phyloP scores from a whole-genome alignment of 2,888 invertebrate species.

The Rhamphomyia laevipes region DNA sequence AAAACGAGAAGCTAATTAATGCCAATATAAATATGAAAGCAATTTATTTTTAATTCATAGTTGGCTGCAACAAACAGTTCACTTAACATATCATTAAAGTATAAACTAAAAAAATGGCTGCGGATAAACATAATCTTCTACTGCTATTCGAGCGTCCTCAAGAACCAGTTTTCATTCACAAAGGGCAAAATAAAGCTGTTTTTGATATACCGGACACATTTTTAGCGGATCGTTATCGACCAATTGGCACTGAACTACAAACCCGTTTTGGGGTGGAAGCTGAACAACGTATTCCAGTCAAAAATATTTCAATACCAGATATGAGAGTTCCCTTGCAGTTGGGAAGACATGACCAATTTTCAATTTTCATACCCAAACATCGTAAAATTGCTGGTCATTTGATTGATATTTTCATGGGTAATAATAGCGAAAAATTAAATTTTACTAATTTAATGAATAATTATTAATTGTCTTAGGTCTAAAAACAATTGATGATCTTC shows the following conservation, averaged over 20 bases:
- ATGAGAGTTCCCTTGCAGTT: constrained; percentile 45
- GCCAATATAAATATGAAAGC: neutral
- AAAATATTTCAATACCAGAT: constrained; percentile 49
- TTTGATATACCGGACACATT: constrained; percentile 49
- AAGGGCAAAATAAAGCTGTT: constrained; percentile 45
- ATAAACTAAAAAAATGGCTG: constrained; percentile 14
- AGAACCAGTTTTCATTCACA: constrained; percentile 60
- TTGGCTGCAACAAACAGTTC: neutral
- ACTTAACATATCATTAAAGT: neutral
- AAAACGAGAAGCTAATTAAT: no score
- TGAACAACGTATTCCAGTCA: constrained; percentile 39
- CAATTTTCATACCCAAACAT: constrained; percentile 53
- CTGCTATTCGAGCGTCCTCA: constrained; percentile 57
- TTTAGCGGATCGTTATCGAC: constrained; percentile 39
- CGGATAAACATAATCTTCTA: constrained; percentile 40
- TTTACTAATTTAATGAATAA: neutral
- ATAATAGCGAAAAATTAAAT: neutral
- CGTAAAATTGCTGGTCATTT: constrained; percentile 48
- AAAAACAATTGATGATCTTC: constrained; percentile 56
- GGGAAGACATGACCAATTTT: constrained; percentile 49
- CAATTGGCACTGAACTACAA: constrained; percentile 37
- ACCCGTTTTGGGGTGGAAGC: constrained; percentile 45
- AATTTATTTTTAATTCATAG: neutral
- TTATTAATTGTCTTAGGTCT: constrained; percentile 43
- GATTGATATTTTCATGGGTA: constrained; percentile 44